Evolutionary conservation across 2,797 vertebrate genomes (phyloP), one percentile per base, ranked within the genome.

Genomic region (Geotrypetes seraphini): DNA sequence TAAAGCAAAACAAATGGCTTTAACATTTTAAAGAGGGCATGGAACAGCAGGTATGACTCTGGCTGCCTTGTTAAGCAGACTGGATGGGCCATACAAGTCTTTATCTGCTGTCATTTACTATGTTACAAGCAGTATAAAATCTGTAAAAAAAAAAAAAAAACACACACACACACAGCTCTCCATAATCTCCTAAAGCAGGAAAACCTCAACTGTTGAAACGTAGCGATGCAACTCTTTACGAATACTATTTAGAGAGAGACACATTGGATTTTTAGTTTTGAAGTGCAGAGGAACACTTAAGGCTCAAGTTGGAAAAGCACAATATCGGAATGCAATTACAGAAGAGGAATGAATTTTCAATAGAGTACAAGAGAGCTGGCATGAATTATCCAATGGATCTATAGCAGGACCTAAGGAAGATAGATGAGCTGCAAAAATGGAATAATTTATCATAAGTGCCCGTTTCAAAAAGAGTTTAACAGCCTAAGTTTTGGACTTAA

Each of bases 231-330:
- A 26, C 31, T 19, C 16, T 36, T 58, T 22, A n/a, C n/a, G n/a
- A 33, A 19, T 14, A 27, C 19, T 22, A 17, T 19, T 38, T 58
- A 31, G n/a, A 2, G 37, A 39, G 47, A 22, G 22, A 50, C n/a
- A 31, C 44, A 65, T 30, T 59, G 58, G 16, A 42, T 50, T 63
- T 62, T 60, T 53, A 63, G 56, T 74, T 51, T 57, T 39, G 35
- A 50, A 22, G 10, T 36, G 27, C 20, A 47, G 29, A 28, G 56
- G 28, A 47, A 37, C n/a, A n/a, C n/a, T n/a, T n/a, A n/a, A n/a
- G 30, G 15, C 47, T 45, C 39, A 33, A 28, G 42, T n/a, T 57
- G 29, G n/a, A 33, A 51, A 8, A 37, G 25, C 30, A 34, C 7
- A 12, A 11, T 16, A 49, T 25, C 41, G 51, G 28, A 22, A 24